Evolutionary conservation across 2,797 vertebrate species (phyloP).

Genomic region (Linurgus olivaceus): DNA sequence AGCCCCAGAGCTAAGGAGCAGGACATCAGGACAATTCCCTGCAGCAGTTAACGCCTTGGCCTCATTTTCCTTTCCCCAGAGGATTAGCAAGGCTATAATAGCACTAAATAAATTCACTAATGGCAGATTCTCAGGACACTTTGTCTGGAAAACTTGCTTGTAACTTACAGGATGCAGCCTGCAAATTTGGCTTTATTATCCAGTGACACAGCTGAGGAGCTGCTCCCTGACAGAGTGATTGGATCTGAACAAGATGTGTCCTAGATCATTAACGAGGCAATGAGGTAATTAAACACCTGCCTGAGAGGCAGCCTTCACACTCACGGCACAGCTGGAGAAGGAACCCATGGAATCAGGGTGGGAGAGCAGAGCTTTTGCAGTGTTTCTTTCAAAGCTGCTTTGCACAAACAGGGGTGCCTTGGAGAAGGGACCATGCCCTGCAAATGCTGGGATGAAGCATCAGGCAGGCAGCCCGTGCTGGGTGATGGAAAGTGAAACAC

Average conservation of each 20-base stretch:
- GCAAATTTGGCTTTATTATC: background rate
- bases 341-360: background rate
- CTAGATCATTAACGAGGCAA: background rate
- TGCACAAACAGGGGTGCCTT: rapidly evolving
- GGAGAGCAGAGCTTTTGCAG: background rate
- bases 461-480: rapidly evolving
- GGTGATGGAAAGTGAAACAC: rapidly evolving
- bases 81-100: slow-evolving; percentile 41
- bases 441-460: background rate
- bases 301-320: background rate
- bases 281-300: background rate
- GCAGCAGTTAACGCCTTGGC: background rate
- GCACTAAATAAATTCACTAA: background rate
- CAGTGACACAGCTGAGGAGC: background rate
- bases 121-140: slow-evolving; percentile 31
- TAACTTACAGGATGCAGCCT: slow-evolving; percentile 1
- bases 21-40: background rate
- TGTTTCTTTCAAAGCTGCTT: background rate
- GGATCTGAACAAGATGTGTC: background rate
- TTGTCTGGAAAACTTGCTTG: slow-evolving; percentile 34
- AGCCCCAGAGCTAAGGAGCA: background rate
- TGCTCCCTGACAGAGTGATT: background rate
- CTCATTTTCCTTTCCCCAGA: slow-evolving; percentile 37
- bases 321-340: background rate
- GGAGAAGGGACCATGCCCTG: background rate